Percentiles rank a stretch among this genome's conserved stretches.
phyloP scores from a whole-genome alignment of 2,797 vertebrate species.

The Dendrocincla fuliginosa region DNA sequence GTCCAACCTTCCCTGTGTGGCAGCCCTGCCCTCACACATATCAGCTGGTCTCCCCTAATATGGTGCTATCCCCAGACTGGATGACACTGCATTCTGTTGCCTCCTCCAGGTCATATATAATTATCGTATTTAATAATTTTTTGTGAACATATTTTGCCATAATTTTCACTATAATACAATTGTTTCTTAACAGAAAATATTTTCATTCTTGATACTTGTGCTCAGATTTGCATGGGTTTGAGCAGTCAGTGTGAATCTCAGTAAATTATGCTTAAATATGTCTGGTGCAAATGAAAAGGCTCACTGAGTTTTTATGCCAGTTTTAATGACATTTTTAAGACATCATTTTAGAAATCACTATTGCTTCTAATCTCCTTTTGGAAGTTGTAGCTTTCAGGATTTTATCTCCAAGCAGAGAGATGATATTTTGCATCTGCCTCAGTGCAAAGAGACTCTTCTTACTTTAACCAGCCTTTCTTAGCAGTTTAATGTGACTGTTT shows the following conservation, averaged over 20 bases:
- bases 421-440: neutral
- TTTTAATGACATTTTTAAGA: neutral
- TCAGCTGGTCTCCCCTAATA: neutral
- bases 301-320: neutral
- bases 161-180: neutral
- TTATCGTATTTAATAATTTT: neutral
- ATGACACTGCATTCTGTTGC: neutral
- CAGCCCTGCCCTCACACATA: neutral
- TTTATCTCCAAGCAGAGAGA: neutral
- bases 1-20: neutral
- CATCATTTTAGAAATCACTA: neutral
- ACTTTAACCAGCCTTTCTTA: neutral
- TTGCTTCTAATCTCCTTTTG: neutral
- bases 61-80: neutral
- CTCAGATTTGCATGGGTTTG: neutral
- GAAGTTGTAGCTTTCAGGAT: neutral
- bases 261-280: neutral
- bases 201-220: neutral
- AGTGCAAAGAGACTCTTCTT: neutral
- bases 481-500: neutral
- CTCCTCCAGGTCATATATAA: neutral
- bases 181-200: neutral
- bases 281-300: neutral
- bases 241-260: neutral
- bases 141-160: neutral